Evolutionary conservation across 2,797 vertebrate genomes (phyloP), one percentile per base, ranked within the genome.

Genomic region (Syngnathus acus): DNA sequence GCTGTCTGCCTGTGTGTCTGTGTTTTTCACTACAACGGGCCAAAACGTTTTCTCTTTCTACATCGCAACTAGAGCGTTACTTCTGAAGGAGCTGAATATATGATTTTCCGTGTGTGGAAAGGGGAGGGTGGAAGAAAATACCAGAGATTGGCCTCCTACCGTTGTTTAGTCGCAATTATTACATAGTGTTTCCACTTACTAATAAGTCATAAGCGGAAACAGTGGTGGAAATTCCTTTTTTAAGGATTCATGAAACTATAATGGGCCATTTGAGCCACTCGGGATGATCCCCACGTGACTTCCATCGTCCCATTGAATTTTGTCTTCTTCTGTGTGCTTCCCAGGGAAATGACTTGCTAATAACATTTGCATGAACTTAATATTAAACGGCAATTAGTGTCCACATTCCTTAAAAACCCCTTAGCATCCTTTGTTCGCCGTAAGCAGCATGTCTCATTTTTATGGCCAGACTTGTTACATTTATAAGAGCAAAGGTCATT

Each of bases 1-100:
- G 85, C 84, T 78, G 85, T 86, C 82, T 86, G 88, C 80, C 82
- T 80, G 71, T 75, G 78, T 82, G 86, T 84, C 85, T 86, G 82
- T 87, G 81, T 87, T 88, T 82, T 85, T 87, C 78, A 84, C 69
- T 79, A 80, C 83, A 81, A 83, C 80, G 9, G 72, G 78, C 79
- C 85, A 85, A 89, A 88, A 87, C 83, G 83, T 86, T 83, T 75
- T 80, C 69, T 53, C 74, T 83, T 86, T 84, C 81, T 85, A 57
- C 71, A 32, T 72, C 81, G 81, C 78, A 83, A 85, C 86, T 82
- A 73, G 83, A 89, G 83, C 84, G 68, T 85, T 85, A 78, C 84
- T 72, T 81, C 65, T 71, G 9, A 67, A 77, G 71, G 66, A 72
- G 73, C 78, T 74, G 62, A 83, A 77, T 77, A 68, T 79, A 74